phyloP scores from a whole-genome alignment of 2,113 vertebrate species.

The Xiphophorus couchianus region DNA sequence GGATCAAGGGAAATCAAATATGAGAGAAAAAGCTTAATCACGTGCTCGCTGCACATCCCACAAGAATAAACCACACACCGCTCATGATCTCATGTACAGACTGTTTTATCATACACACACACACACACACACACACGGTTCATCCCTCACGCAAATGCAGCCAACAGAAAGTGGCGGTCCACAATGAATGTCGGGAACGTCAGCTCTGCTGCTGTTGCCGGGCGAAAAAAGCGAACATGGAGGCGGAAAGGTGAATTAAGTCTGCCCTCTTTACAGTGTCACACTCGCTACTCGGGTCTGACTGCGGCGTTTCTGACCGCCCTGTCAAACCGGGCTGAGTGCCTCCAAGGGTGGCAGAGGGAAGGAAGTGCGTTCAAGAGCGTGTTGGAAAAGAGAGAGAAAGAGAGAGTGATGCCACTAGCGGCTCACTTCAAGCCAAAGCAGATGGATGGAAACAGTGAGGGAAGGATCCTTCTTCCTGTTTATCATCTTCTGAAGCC shows the following conservation, averaged over 20 bases:
- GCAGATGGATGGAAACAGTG: conserved; percentile 36
- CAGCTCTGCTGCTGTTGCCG: conserved; percentile 76
- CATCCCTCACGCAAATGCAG: conserved; percentile 45
- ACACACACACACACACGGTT: conserved; percentile 50
- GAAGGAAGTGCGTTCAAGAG: background rate
- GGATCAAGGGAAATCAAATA: conserved; percentile 13
- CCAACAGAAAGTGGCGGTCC: conserved; percentile 73
- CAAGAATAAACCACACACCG: conserved; percentile 38
- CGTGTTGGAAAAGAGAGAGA: background rate
- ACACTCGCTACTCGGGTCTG: conserved; percentile 68
- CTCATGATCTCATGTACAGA: conserved; percentile 46
- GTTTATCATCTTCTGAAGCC: conserved; percentile 22
- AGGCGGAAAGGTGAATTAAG: conserved; percentile 72
- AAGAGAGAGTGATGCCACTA: conserved; percentile 15
- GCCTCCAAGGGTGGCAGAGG: conserved; percentile 38
- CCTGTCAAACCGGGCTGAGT: conserved; percentile 68
- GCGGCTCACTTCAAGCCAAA: conserved; percentile 33
- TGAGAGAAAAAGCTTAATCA: conserved; percentile 35
- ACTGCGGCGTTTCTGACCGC: conserved; percentile 57
- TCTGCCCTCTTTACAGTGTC: conserved; percentile 74
- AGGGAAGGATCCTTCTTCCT: conserved; percentile 21
- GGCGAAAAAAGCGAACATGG: conserved; percentile 69
- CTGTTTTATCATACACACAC: conserved; percentile 41
- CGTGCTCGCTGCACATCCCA: conserved; percentile 42
- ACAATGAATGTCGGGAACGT: conserved; percentile 58